A percentile compares a stretch with the other conserved stretches of the same genome.
Conservation (phyloP, 1,140 invertebrate species). For the Dufourea novaeangliae region DNA sequence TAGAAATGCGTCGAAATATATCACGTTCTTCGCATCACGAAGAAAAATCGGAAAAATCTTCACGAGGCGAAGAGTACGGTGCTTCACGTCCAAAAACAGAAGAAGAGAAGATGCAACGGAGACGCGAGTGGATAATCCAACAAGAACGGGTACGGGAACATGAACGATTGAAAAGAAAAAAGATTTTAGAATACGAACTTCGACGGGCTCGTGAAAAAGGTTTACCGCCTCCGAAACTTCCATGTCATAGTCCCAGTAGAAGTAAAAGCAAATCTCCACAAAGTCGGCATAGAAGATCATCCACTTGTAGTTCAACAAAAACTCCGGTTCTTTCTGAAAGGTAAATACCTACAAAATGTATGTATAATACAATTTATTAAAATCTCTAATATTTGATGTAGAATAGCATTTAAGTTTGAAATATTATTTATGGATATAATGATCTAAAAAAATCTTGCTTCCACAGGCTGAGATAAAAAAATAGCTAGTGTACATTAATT, state of each 20-base stretch:
- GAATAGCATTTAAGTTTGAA: too few relatives aligned
- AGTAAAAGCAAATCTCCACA: constrained; percentile 49
- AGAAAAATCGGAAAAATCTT: constrained; percentile 27
- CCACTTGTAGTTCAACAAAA: constrained; percentile 19
- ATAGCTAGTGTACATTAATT: too few relatives aligned
- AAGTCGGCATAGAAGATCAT: constrained; percentile 19
- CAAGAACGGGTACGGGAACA: constrained; percentile 49
- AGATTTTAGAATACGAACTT: constrained; percentile 54
- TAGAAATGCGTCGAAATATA: constrained; percentile 34
- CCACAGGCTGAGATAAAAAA: too few relatives aligned
- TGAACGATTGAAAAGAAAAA: constrained; percentile 56
- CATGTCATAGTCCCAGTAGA: constrained; percentile 23
- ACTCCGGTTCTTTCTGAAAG: constrained; percentile 58
- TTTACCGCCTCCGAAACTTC: constrained; percentile 1
- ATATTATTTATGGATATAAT: too few relatives aligned
- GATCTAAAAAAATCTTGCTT: too few relatives aligned
- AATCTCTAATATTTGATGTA: too few relatives aligned
- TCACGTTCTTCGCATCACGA: neutral
- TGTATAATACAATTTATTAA: too few relatives aligned
- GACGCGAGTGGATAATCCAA: constrained; percentile 53
- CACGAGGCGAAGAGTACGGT: constrained; percentile 23
- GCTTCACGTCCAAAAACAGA: constrained; percentile 34
- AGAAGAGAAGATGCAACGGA: constrained; percentile 50
- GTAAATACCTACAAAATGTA: constrained; percentile 51
- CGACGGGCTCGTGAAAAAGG: constrained; percentile 36